Conservation (phyloP, 2,888 invertebrate species). For the Corythucha ciliata region DNA sequence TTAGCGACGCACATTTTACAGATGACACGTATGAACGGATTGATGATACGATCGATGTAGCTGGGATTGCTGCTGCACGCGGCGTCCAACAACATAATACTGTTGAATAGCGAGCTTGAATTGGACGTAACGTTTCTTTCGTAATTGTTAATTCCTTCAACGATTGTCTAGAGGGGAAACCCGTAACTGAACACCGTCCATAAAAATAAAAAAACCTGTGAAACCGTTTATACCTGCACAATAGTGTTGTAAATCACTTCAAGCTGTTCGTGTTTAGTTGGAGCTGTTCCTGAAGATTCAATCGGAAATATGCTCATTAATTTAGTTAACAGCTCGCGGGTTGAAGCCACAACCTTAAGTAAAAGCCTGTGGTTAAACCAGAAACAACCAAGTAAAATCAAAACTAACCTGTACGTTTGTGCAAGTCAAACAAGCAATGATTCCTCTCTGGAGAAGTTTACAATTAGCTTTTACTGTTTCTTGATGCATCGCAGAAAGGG, state of each 20-base stretch:
- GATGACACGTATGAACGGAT: slow-evolving; percentile 83
- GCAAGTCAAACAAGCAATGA: slow-evolving; percentile 80
- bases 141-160: slow-evolving; percentile 76
- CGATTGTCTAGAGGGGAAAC: slow-evolving; percentile 48
- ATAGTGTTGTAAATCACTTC: slow-evolving; percentile 85
- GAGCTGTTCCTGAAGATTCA: slow-evolving; percentile 70
- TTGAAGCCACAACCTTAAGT: slow-evolving; percentile 63
- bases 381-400: background rate
- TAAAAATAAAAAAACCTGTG: no score
- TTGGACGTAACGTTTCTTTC: slow-evolving; percentile 71
- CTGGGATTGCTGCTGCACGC: slow-evolving; percentile 85
- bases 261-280: slow-evolving; percentile 79
- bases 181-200: no score
- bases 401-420: slow-evolving; percentile 64
- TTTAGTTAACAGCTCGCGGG: slow-evolving; percentile 77
- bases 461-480: slow-evolving; percentile 77
- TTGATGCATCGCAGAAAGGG: slow-evolving; percentile 72
- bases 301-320: slow-evolving; percentile 83
- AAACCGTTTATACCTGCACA: slow-evolving; percentile 50
- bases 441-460: slow-evolving; percentile 77
- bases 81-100: slow-evolving; percentile 92
- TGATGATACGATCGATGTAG: slow-evolving; percentile 84
- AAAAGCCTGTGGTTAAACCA: background rate
- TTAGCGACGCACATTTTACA: slow-evolving; percentile 63
- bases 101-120: slow-evolving; percentile 71